A percentile compares a stretch with the other conserved stretches of the same genome.
Conservation (phyloP, 1,140 invertebrate genomes). For the Drosophila lowei region DNA sequence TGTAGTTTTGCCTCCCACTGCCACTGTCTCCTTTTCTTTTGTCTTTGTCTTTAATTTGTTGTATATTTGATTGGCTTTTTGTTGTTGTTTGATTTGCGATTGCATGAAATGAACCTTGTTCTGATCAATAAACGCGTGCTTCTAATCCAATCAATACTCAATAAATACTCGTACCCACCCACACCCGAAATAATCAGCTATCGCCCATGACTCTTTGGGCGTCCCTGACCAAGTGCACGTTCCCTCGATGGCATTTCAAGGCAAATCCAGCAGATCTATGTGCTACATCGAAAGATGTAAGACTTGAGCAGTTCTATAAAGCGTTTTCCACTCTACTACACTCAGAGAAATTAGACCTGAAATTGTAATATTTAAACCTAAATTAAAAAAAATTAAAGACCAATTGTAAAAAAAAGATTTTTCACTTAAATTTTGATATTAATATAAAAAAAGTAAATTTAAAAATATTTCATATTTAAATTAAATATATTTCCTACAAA, state of each 20-base stretch:
- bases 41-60: constrained; percentile 39
- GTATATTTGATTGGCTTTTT: constrained; percentile 2
- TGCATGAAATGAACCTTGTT: constrained; percentile 39
- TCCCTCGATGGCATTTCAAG: constrained; percentile 8
- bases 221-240: constrained; percentile 72
- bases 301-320: too few relatives aligned
- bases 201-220: constrained; percentile 26
- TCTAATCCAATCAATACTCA: constrained; percentile 36
- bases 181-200: constrained; percentile 5
- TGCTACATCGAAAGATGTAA: too few relatives aligned
- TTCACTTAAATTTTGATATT: too few relatives aligned
- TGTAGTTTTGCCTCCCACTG: constrained; percentile 2
- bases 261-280: too few relatives aligned
- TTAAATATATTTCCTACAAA: too few relatives aligned
- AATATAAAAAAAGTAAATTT: too few relatives aligned
- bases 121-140: constrained; percentile 29
- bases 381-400: too few relatives aligned
- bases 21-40: constrained; percentile 18
- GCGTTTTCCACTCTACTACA: too few relatives aligned
- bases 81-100: constrained; percentile 4
- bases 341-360: too few relatives aligned
- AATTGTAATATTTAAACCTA: too few relatives aligned
- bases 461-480: too few relatives aligned
- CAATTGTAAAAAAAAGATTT: too few relatives aligned
- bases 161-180: constrained; percentile 2